A percentile compares a stretch with the other conserved stretches of the same genome.
These are phyloP conservation scores for Ifrita kowaldi DNA, from an alignment of 2,113 vertebrate species.

Conservation along the genomic window DNA sequence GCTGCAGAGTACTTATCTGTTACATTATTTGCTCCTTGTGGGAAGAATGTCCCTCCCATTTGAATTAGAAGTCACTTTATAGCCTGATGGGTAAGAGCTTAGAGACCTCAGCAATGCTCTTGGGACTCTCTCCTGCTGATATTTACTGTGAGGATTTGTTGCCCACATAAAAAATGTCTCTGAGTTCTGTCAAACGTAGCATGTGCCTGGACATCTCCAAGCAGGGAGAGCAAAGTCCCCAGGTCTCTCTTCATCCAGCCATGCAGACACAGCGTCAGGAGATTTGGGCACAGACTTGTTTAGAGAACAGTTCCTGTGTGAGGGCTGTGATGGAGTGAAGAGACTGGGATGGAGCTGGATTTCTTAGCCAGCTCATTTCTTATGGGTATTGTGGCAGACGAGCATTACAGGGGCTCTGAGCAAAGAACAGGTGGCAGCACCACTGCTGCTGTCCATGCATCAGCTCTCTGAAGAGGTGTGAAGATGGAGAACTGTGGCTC, in stretches of 20 bases:
- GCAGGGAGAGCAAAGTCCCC: neutral
- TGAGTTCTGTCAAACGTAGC: neutral
- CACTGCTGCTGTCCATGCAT: neutral
- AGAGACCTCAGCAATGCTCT: neutral
- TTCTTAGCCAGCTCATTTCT: neutral
- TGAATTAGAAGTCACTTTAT: neutral
- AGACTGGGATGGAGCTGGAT: neutral
- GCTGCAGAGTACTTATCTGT: neutral
- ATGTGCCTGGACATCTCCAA: neutral
- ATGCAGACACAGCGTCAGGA: neutral
- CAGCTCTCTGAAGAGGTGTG: neutral
- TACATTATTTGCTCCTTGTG: neutral
- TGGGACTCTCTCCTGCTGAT: neutral
- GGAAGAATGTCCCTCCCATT: neutral
- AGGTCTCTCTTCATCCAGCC: neutral
- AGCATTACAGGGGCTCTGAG: neutral
- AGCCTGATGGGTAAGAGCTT: constrained; percentile 10
- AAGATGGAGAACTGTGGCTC: neutral
- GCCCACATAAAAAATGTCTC: neutral
- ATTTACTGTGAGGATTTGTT: neutral
- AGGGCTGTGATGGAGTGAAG: neutral
- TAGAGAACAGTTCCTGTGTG: neutral
- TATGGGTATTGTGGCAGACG: neutral
- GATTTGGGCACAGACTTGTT: neutral
- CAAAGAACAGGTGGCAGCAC: neutral